phyloP scores from a whole-genome alignment of 2,888 invertebrate genomes.

The Bembecia ichneumoniformis region DNA sequence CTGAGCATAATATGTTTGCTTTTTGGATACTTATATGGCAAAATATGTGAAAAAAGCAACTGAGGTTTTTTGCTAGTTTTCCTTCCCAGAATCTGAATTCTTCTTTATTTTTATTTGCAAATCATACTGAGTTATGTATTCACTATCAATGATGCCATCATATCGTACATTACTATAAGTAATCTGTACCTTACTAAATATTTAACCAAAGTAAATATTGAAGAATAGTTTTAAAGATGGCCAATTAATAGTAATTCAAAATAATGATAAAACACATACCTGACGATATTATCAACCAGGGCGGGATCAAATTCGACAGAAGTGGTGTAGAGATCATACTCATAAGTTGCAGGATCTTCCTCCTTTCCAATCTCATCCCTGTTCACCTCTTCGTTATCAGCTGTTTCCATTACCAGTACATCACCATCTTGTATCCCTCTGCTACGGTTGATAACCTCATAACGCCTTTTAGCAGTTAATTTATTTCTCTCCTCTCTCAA shows the following conservation, averaged over 20 bases:
- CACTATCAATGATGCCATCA: too few species aligned
- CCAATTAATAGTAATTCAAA: background rate
- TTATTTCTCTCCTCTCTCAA: too few species aligned
- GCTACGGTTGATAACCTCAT: conserved; percentile 53
- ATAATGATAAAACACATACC: conserved; percentile 25
- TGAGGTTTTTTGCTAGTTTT: too few species aligned
- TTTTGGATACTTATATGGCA: too few species aligned
- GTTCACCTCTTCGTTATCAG: conserved; percentile 15
- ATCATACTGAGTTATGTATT: too few species aligned
- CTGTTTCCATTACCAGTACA: conserved; percentile 44
- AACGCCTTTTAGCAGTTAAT: conserved; percentile 31
- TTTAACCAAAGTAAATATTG: too few species aligned
- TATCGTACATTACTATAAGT: too few species aligned
- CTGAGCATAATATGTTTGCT: too few species aligned
- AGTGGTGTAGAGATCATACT: conserved; percentile 54
- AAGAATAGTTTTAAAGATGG: background rate
- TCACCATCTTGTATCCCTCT: conserved; percentile 44
- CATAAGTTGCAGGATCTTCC: conserved; percentile 33
- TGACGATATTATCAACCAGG: conserved; percentile 54
- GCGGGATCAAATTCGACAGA: conserved; percentile 54
- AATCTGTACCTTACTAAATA: too few species aligned
- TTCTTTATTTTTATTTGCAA: too few species aligned
- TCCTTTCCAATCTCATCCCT: conserved; percentile 18
- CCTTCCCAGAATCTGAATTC: too few species aligned
- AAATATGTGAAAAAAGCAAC: too few species aligned